Base-by-base conservation (phyloP, 2,797 vertebrate genomes). In the Oceanodroma leucorhoa region DNA sequence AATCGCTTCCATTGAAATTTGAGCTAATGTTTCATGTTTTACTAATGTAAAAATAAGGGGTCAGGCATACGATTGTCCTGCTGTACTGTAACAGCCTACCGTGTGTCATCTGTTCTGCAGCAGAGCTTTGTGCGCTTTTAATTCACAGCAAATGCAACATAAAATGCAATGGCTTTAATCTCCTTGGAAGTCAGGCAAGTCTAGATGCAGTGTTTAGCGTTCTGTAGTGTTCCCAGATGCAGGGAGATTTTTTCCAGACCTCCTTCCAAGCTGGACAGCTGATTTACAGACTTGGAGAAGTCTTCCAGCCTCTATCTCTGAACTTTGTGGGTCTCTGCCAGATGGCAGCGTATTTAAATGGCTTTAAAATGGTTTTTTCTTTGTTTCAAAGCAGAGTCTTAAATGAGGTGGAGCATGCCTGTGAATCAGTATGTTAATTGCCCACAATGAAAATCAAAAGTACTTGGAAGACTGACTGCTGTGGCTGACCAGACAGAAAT, bases 351-450 rank as follows among this genome's bases (percentile, higher is more conserved):
- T 50, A 22, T 78, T 83, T 55, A 48, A 89, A 78, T 62, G 48
- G n/a, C 43, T 91, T 62, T 50, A n/a, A 71, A 87, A 90, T 24
- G 50, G 20, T 32, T 87, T 92, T 80, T 87, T 80, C 48, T 73
- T 81, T 81, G 66, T 71, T 87, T 83, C 55, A 46, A 66, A 95
- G 57, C 36, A 75, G 65, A 61, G 4, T 32, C 57, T 62, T 71
- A 32, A 50, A 2, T 23, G 76, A 85, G 80, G 34, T 54, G 29
- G 65, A 75, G 80, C 53, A 11, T 24, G 70, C 51, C 40, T 51
- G 72, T 32, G 58, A 83, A 53, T 82, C 2, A 5, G 66, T 10
- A 3, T 16, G 53, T 65, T 64, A 82, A 64, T 65, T 72, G 77
- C 58, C 45, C 62, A 18, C 57, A 38, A 2, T n/a, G 71, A 72